Evolutionary conservation across 2,113 vertebrate species (phyloP), one percentile per base, ranked within the genome.

Genomic region (Cinclus mexicanus): DNA sequence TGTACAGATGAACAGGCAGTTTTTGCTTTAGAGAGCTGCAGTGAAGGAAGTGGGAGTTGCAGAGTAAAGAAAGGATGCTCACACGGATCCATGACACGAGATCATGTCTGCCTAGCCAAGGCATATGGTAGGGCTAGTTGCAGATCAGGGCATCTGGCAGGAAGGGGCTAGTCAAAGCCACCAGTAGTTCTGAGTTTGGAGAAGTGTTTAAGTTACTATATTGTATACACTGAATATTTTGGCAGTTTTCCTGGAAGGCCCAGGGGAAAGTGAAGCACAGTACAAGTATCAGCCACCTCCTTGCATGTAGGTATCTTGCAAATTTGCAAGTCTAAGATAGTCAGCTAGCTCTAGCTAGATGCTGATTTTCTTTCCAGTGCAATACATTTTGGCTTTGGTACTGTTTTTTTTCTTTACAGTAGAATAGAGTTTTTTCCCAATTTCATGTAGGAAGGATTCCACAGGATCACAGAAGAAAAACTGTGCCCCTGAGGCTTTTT

Each of bases 71-170:
- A 68, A 7, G 28, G 14, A 18, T 69, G 49, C 23, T 84, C 28
- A 21, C 20, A 29, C 6, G 14, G 25, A 56, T 42, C 53, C 29
- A 21, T 7, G 21, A 55, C 42, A 42, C 0, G 0, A 68, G 24
- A 42, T 72, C 53, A 21, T 50, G 57, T n/a, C 53, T 67, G 39
- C 39, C 20, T 41, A 52, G 47, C 16, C 60, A 56, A 4, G 25
- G 53, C 14, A 5, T 35, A 21, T 35, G 17, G 15, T 44, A 86
- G 18, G 29, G 33, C 23, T 68, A 11, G 47, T 50, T 70, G 57
- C 29, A 57, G 35, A 22, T 15, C 24, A 31, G 68, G 35, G 26
- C 19, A 5, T 21, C 10, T 25, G 26, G 23, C 63, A 76, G 53
- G 67, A 65, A 28, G 37, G 70, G 31, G 10, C 46, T 53, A 24